Conservation (phyloP, 2,113 vertebrate species). For the Actinemys pallida region DNA sequence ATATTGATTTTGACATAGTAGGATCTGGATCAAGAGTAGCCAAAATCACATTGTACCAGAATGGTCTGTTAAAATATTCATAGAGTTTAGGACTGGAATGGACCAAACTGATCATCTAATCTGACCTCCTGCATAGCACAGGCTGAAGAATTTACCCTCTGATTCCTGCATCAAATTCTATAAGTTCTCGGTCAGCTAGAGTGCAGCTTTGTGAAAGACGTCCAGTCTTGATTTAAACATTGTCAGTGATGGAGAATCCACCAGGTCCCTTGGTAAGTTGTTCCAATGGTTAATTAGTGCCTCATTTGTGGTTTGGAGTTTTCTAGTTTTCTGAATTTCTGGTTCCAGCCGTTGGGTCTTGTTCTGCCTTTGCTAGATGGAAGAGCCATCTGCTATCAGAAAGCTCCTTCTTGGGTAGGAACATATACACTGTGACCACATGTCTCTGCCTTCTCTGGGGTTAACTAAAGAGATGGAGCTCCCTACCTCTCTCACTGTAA, state of each 20-base stretch:
- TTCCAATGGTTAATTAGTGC: not conserved
- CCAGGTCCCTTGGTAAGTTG: not conserved
- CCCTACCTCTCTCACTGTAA: fast-evolving
- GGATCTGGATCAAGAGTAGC: not conserved
- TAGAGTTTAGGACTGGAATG: too few species aligned
- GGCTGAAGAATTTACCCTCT: not conserved
- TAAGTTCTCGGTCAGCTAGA: not conserved
- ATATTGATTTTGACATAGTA: not conserved
- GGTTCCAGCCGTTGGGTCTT: not conserved
- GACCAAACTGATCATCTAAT: not conserved
- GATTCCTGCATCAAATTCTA: not conserved
- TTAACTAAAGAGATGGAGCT: not conserved
- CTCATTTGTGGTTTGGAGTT: not conserved
- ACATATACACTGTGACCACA: fast-evolving
- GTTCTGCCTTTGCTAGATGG: not conserved
- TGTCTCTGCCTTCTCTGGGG: not conserved
- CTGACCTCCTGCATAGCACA: not conserved
- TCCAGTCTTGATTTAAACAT: not conserved
- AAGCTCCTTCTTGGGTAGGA: not conserved
- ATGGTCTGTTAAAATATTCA: not conserved
- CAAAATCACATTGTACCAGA: not conserved
- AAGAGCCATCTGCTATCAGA: not conserved
- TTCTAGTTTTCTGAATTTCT: not conserved
- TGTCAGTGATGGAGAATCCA: not conserved
- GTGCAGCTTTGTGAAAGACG: not conserved